Conservation (phyloP, 35 echinoderm and acorn worm species). For the Stichopus chloronotus region DNA sequence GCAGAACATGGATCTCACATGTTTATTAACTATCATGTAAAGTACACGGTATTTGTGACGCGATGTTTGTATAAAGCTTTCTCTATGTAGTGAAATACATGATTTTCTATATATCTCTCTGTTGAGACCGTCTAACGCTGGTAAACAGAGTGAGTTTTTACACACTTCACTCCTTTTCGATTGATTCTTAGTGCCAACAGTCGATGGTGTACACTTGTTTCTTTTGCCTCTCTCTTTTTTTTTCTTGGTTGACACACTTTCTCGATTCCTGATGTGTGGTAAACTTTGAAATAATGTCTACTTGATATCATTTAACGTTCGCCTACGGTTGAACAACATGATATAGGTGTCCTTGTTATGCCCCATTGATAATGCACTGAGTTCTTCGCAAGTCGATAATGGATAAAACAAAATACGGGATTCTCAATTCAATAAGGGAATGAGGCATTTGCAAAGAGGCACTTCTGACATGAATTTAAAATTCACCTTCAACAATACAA, state of each 20-base stretch:
- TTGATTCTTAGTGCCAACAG: no score
- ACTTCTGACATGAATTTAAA: slow-evolving; percentile 5
- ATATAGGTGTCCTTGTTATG: slow-evolving; percentile 11
- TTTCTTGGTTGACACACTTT: neutral
- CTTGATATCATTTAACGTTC: neutral
- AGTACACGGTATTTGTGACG: no score
- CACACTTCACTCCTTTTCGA: no score
- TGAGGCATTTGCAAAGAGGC: neutral
- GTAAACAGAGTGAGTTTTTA: no score
- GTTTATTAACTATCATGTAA: no score
- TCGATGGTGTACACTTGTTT: no score
- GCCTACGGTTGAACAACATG: neutral
- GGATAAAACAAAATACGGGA: neutral
- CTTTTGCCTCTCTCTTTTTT: neutral
- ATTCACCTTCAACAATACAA: neutral
- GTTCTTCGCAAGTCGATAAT: neutral
- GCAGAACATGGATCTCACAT: no score
- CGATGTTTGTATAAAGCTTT: no score
- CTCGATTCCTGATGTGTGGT: neutral
- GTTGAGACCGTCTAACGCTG: no score
- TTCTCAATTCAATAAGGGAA: neutral
- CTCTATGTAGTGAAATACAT: no score
- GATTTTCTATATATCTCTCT: no score
- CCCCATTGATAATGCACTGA: slow-evolving; percentile 8
- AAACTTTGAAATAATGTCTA: slow-evolving; percentile 4